phyloP scores from a whole-genome alignment of 2,888 invertebrate species.

The Apamea anceps region DNA sequence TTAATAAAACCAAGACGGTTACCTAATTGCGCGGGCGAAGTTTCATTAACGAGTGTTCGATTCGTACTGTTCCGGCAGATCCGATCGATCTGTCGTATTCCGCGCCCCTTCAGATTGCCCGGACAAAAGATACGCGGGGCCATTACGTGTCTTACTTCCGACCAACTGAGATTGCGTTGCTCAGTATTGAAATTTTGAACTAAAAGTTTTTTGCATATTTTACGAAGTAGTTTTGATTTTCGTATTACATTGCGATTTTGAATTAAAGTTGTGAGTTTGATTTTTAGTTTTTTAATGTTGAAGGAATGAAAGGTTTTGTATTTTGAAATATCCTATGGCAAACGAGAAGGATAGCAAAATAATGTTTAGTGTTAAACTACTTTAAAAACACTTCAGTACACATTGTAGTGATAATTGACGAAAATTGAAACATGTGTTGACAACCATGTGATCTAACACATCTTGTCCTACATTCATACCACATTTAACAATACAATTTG shows the following conservation, averaged over 20 bases:
- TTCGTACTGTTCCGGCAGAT: constrained; percentile 82
- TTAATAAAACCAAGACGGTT: constrained; percentile 90
- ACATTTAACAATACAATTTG: neutral
- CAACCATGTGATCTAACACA: neutral
- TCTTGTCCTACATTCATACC: neutral
- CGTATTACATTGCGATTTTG: constrained; percentile 32
- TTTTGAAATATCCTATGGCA: neutral
- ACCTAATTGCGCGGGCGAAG: constrained; percentile 88
- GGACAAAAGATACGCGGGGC: constrained; percentile 60
- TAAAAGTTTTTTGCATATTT: constrained; percentile 56
- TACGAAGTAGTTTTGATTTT: constrained; percentile 34
- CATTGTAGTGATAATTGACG: neutral
- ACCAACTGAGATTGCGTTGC: constrained; percentile 49
- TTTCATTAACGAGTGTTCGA: constrained; percentile 89
- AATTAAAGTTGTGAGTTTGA: constrained; percentile 23
- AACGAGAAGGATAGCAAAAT: neutral
- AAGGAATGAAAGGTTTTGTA: neutral
- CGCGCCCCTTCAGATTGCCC: constrained; percentile 61
- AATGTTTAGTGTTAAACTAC: neutral
- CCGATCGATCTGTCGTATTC: constrained; percentile 78
- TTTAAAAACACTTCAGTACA: neutral
- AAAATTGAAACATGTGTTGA: neutral
- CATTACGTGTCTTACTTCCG: constrained; percentile 62
- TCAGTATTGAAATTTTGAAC: constrained; percentile 54
- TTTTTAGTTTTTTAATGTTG: constrained; percentile 7